Evolutionary conservation across 2,113 vertebrate species (phyloP).

Genomic region (Cyphomyrus discorhynchus): DNA sequence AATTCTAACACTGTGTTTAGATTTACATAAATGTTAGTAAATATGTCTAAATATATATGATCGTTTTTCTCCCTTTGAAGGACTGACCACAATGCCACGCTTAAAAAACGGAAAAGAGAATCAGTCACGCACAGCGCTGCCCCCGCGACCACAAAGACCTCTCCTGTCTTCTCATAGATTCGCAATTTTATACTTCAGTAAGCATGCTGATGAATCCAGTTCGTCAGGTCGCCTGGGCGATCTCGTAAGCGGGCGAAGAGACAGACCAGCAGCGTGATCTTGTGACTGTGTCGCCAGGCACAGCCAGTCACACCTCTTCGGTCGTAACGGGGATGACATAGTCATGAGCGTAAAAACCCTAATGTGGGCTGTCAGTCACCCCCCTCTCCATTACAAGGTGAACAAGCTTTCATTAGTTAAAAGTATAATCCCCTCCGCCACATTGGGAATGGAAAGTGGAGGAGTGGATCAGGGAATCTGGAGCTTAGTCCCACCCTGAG

Average conservation of each 20-base stretch:
- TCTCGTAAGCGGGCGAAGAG: neutral
- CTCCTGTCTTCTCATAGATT: conserved; percentile 1
- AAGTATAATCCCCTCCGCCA: neutral
- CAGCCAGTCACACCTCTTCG: neutral
- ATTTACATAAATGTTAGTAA: neutral
- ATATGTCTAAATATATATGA: neutral
- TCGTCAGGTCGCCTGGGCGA: neutral
- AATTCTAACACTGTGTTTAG: neutral
- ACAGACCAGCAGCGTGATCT: neutral
- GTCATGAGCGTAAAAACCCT: neutral
- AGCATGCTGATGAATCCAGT: conserved; percentile 3
- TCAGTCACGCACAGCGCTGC: neutral
- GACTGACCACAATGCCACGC: neutral
- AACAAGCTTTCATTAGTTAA: neutral
- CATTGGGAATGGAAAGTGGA: neutral
- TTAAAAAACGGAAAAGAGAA: neutral
- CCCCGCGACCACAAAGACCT: neutral
- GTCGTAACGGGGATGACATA: neutral
- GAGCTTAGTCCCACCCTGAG: neutral
- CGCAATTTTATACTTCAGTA: conserved; percentile 6
- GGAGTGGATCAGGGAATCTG: neutral
- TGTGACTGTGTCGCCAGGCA: neutral
- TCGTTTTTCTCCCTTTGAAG: neutral
- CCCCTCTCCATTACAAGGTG: neutral
- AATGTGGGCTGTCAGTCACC: neutral